Percentiles rank a stretch among this genome's conserved stretches.
These are phyloP conservation scores for Lissonota sp. DNA, from an alignment of 2,888 invertebrate genomes.

Conservation along the genomic window DNA sequence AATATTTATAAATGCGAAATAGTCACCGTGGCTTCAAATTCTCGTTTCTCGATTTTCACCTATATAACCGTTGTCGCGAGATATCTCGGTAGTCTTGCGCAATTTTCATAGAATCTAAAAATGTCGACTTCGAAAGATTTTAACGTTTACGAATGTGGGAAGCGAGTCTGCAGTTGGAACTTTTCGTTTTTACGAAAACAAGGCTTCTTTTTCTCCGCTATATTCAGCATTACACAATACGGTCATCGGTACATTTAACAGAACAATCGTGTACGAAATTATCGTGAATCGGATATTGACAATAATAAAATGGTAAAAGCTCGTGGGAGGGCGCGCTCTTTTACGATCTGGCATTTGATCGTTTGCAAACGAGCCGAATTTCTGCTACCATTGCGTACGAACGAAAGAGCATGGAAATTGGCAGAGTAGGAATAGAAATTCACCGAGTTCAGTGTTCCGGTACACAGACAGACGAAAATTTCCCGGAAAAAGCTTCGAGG, in stretches of 20 bases:
- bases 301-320: neutral
- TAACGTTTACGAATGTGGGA: too few relatives aligned
- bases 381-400: conserved; percentile 29
- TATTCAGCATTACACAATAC: too few relatives aligned
- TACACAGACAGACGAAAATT: conserved; percentile 35
- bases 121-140: too few relatives aligned
- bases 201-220: too few relatives aligned
- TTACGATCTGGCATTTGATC: conserved; percentile 42
- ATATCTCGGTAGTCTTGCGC: neutral
- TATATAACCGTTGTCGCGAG: conserved; percentile 9
- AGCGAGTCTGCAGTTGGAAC: too few relatives aligned
- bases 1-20: conserved; percentile 83
- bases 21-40: conserved; percentile 69
- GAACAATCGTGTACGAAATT: too few relatives aligned
- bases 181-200: too few relatives aligned
- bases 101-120: too few relatives aligned
- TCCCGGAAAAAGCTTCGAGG: conserved; percentile 55
- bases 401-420: conserved; percentile 28
- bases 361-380: conserved; percentile 1
- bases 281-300: conserved; percentile 16
- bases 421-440: conserved; percentile 60
- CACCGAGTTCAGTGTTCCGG: conserved; percentile 58
- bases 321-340: conserved; percentile 10
- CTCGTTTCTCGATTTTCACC: conserved; percentile 35
- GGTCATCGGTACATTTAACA: neutral